phyloP scores from a whole-genome alignment of 2,888 invertebrate genomes.

The Caenorhabditis parvicauda region DNA sequence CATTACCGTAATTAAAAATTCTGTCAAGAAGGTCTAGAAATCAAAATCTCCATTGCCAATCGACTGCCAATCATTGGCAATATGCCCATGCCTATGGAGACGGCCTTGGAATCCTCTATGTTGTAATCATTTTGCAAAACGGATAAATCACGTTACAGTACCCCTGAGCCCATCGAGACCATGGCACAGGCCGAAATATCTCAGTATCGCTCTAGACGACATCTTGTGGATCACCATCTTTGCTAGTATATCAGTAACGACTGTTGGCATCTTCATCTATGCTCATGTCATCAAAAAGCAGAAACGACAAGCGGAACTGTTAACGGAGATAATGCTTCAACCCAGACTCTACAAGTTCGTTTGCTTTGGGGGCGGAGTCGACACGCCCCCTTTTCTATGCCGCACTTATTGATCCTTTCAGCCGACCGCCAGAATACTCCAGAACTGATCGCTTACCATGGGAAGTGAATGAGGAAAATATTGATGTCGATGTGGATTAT shows the following conservation, averaged over 20 bases:
- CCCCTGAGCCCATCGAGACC: constrained; percentile 21
- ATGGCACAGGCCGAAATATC: constrained; percentile 33
- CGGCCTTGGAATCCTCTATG: not conserved
- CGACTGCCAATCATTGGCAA: too few relatives aligned
- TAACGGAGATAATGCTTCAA: constrained; percentile 33
- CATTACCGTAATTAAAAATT: too few relatives aligned
- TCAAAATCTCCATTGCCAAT: too few relatives aligned
- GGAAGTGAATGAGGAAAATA: constrained; percentile 45
- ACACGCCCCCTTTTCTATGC: too few relatives aligned
- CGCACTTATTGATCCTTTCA: constrained; percentile 17
- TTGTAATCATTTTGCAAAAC: not conserved
- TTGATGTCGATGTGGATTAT: constrained; percentile 44
- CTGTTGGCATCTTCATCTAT: constrained; percentile 33
- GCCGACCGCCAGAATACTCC: constrained; percentile 29
- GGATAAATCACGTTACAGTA: too few relatives aligned
- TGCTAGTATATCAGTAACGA: constrained; percentile 29
- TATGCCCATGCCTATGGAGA: too few relatives aligned
- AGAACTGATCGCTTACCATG: constrained; percentile 41
- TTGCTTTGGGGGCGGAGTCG: too few relatives aligned
- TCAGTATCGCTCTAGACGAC: constrained; percentile 36
- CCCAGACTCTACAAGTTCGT: constrained; percentile 25
- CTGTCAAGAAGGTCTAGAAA: too few relatives aligned
- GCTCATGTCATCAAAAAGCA: constrained; percentile 23
- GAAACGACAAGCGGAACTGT: constrained; percentile 25
- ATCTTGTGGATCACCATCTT: constrained; percentile 38